phyloP scores from a whole-genome alignment of 1,140 invertebrate species.

The Lycorma delicatula region DNA sequence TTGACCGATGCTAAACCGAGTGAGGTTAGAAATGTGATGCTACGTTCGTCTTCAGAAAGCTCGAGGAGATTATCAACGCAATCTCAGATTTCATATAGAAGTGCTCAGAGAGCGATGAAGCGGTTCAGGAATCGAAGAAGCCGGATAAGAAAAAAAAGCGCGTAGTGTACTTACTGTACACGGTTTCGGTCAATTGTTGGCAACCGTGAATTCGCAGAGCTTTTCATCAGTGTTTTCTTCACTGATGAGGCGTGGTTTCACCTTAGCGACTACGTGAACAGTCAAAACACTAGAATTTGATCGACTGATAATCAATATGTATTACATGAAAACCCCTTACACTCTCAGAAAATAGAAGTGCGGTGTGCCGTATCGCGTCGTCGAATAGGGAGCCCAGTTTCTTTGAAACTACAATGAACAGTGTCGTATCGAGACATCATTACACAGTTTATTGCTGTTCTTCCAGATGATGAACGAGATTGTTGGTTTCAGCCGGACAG shows the following conservation, averaged over 20 bases:
- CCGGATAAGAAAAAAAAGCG: background rate
- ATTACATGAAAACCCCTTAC: background rate
- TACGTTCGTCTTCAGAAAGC: background rate
- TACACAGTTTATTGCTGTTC: background rate
- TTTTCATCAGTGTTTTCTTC: background rate
- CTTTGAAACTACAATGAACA: background rate
- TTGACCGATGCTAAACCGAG: background rate
- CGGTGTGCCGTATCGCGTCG: conserved; percentile 1
- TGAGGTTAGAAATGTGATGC: background rate
- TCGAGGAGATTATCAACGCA: background rate
- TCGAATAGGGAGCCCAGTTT: background rate
- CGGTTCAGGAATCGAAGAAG: background rate
- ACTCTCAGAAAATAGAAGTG: background rate
- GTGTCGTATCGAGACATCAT: background rate
- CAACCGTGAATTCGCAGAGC: background rate
- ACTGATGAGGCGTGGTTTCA: conserved; percentile 1
- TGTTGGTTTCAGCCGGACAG: background rate
- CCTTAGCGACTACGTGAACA: background rate
- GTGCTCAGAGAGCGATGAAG: conserved; percentile 8
- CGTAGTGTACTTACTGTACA: background rate
- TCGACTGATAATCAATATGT: background rate
- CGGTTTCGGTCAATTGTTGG: background rate
- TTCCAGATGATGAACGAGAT: background rate
- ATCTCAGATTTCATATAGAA: background rate
- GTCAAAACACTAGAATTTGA: conserved; percentile 1